Base-by-base conservation (phyloP, 2,113 vertebrate species). In the Silurus meridionalis region DNA sequence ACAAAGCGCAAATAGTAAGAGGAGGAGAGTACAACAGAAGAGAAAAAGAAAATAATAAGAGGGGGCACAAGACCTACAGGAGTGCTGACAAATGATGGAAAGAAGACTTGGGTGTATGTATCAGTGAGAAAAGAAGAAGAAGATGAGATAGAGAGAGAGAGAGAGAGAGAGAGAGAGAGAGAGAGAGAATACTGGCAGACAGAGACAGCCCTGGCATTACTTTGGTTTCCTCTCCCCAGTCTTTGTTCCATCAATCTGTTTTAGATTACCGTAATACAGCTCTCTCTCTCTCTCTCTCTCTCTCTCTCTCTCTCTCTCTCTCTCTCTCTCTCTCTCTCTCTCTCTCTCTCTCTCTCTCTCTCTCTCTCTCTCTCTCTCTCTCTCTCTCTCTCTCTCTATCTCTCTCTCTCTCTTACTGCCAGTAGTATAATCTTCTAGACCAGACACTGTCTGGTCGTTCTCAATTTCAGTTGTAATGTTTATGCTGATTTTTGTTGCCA, bases 231-330 rank as follows among this genome's bases (percentile, higher is more conserved):
- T 71, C 23, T 83, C 80, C 75, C 89, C 86, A 91, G 91, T 91
- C 91, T 91, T 88, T 88, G 87, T 89, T 88, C 89, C 87, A 90
- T 91, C 88, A 90, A 88, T 91, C 90, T 90, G 88, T 69, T 91
- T 88, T 86, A 90, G 88, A 92, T 92, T 90, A 90, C 87, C 90
- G 81, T 91, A 90, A 92, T 91, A 90, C 87, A 78, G 63, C 83
- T 86, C n/a, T 74, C 85, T 84, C 83, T 55, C 58, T 84, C 77
- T 83, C 74, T 82, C 53, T 57, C 72, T 86, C 89, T 52, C 67
- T 85, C 85, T 81, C 58, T 66, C 82, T 48, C 60, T 66, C 46
- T 84, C 69, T 72, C 64, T 83, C 52, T 23, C 66, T 86, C 83
- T 83, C 53, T 67, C 72, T 74, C 25, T 63, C 77, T 83, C 74